These are phyloP conservation scores for Diploscapter pachys DNA, from an alignment of 1,140 invertebrate species.

Conservation along the genomic window DNA sequence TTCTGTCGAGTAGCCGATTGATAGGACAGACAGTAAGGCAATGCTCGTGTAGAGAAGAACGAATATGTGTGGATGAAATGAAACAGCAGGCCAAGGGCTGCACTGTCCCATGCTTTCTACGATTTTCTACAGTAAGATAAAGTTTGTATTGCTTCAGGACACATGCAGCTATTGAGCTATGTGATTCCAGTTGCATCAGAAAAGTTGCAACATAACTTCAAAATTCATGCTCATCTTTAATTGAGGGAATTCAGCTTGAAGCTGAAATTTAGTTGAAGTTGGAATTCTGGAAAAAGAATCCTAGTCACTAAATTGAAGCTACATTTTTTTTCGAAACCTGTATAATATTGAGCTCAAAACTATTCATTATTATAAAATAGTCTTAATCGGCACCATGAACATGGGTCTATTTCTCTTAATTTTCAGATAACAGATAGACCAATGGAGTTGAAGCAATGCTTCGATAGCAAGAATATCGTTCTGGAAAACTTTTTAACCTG, in stretches of 20 bases:
- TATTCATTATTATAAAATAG: too few species aligned
- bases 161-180: not conserved
- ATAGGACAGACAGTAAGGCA: constrained; percentile 33
- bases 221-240: not conserved
- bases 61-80: constrained; percentile 37
- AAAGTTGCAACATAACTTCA: not conserved
- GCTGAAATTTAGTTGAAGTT: not conserved
- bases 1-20: not conserved
- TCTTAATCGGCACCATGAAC: too few species aligned
- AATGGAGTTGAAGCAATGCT: constrained; percentile 33
- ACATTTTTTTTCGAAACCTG: constrained; percentile 1
- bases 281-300: too few species aligned
- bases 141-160: constrained; percentile 3
- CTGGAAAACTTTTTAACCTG: constrained; percentile 39
- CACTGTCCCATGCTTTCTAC: constrained; percentile 35
- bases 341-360: not conserved
- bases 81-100: constrained; percentile 36
- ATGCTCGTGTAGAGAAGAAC: constrained; percentile 36
- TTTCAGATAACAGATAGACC: constrained; percentile 36
- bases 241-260: not conserved
- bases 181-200: not conserved
- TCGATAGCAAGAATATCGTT: constrained; percentile 38
- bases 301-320: too few species aligned
- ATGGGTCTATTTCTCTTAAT: not conserved
- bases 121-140: constrained; percentile 31